Evolutionary conservation across 2,797 vertebrate species (phyloP).

Genomic region (Pagetopsis macropterus): DNA sequence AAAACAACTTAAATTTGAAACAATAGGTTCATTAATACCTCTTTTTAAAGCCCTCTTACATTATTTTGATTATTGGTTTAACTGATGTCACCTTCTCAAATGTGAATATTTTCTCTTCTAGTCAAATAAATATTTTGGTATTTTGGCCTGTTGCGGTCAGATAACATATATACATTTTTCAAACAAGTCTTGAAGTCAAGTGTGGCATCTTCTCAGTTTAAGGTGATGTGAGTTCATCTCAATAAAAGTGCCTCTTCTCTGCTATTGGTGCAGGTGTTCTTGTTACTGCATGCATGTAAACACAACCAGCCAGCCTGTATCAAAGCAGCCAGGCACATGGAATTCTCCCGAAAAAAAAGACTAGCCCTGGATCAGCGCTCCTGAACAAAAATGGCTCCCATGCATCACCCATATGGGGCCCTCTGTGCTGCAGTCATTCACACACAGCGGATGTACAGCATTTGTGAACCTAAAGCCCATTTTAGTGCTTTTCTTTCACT

Average conservation of each 20-base stretch:
- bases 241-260: conserved; percentile 45
- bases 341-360: conserved; percentile 49
- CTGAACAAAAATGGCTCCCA: conserved; percentile 74
- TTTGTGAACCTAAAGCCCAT: conserved; percentile 7
- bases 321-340: conserved; percentile 59
- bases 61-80: background rate
- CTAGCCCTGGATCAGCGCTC: conserved; percentile 69
- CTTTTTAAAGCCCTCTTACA: background rate
- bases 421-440: conserved; percentile 37
- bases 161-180: background rate
- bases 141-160: background rate
- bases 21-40: background rate
- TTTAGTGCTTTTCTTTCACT: conserved; percentile 9
- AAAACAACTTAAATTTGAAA: background rate
- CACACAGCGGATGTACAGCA: conserved; percentile 46
- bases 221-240: conserved; percentile 29
- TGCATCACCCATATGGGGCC: conserved; percentile 62
- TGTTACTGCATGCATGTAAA: conserved; percentile 66
- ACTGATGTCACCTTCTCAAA: background rate
- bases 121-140: background rate
- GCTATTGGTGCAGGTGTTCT: conserved; percentile 41
- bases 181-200: conserved; percentile 1
- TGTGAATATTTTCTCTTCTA: background rate
- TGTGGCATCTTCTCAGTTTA: conserved; percentile 44
- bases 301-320: conserved; percentile 44